These are phyloP conservation scores for Irena cyanogastra DNA, from an alignment of 2,113 vertebrate species.

Conservation along the genomic window DNA sequence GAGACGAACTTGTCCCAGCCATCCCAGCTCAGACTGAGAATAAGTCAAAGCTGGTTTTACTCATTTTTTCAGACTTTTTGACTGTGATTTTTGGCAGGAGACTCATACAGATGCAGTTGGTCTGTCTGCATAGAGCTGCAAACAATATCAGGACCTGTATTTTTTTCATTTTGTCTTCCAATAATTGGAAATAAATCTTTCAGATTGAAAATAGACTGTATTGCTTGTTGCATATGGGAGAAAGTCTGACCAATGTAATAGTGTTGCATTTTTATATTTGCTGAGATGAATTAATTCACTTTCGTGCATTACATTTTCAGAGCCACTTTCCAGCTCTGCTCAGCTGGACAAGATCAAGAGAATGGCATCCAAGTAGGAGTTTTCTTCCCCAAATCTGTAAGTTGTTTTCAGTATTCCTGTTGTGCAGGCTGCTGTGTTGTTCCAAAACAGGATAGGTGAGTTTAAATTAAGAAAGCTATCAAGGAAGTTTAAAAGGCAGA, in stretches of 20 bases:
- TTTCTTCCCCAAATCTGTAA: background rate
- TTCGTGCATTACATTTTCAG: slow-evolving; percentile 10
- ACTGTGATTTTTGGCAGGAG: background rate
- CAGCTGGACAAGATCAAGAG: background rate
- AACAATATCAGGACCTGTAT: background rate
- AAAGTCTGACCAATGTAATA: background rate
- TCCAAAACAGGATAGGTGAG: background rate
- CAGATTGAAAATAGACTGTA: background rate
- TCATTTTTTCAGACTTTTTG: background rate
- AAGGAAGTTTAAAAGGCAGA: background rate
- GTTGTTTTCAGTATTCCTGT: background rate
- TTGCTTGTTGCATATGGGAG: background rate
- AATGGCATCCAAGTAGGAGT: background rate
- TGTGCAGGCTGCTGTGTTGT: background rate
- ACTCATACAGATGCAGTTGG: background rate
- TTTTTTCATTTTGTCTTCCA: slow-evolving; percentile 31
- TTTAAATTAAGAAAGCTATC: background rate
- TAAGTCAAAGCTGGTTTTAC: background rate
- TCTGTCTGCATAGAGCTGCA: background rate
- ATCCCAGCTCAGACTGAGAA: background rate
- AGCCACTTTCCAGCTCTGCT: slow-evolving; percentile 6
- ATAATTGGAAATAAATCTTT: slow-evolving; percentile 49
- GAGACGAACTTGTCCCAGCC: background rate
- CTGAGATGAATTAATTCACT: slow-evolving; percentile 11
- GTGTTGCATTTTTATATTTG: slow-evolving; percentile 26